Evolutionary conservation across 2,888 invertebrate genomes (phyloP).

Genomic region (Drosophila atroscutellata): DNA sequence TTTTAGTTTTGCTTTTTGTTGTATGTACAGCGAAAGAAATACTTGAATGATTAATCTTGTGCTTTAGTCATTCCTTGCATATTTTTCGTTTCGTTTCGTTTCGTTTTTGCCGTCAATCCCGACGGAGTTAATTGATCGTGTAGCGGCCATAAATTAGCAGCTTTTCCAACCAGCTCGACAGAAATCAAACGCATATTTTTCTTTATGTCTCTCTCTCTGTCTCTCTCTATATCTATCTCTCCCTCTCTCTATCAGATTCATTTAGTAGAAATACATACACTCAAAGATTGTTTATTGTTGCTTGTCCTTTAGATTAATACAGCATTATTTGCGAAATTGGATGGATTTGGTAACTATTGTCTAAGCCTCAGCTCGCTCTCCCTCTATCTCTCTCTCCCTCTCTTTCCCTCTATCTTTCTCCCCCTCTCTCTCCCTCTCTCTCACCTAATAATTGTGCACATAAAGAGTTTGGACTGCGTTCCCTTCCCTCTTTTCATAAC

Average conservation of each 20-base stretch:
- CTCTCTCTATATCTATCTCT: not conserved
- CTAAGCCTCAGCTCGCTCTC: not conserved
- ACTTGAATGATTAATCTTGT: constrained; percentile 56
- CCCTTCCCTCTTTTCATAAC: not conserved
- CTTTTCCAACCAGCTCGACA: constrained; percentile 26
- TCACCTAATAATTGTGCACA: not conserved
- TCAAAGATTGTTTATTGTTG: not conserved
- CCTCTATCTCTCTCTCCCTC: too few species aligned
- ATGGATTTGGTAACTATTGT: not conserved
- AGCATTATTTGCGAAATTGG: not conserved
- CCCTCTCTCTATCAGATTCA: not conserved
- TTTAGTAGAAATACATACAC: not conserved
- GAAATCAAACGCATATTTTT: not conserved
- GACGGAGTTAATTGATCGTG: constrained; percentile 52
- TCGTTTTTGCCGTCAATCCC: constrained; percentile 10
- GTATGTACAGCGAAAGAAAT: constrained; percentile 21
- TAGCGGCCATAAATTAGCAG: constrained; percentile 52
- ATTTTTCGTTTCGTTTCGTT: constrained; percentile 5
- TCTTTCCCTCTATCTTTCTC: too few species aligned
- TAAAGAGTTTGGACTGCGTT: not conserved
- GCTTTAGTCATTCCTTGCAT: constrained; percentile 49
- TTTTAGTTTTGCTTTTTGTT: not conserved
- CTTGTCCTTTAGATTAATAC: not conserved
- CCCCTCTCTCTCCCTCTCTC: not conserved
- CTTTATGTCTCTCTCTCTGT: not conserved